Percentiles rank a stretch among this genome's conserved stretches.
Conservation (phyloP, 2,888 invertebrate genomes). For the Zygaena filipendulae region DNA sequence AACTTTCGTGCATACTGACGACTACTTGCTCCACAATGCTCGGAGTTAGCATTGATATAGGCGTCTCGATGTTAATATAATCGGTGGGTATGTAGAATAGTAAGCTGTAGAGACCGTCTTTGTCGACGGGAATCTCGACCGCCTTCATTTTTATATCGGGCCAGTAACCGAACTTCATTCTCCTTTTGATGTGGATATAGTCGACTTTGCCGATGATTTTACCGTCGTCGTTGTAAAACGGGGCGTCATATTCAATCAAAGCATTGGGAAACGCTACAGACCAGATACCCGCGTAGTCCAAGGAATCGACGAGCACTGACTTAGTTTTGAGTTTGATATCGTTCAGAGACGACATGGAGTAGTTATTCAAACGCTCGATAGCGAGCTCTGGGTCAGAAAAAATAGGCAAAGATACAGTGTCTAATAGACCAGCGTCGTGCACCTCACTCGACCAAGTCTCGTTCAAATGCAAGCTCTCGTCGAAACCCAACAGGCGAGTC, state of each 20-base stretch:
- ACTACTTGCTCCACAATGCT: too few species aligned
- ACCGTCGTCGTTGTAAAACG: background rate
- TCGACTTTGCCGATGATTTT: background rate
- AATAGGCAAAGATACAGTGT: too few species aligned
- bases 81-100: too few species aligned
- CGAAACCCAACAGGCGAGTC: background rate
- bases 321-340: too few species aligned
- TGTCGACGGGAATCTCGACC: background rate
- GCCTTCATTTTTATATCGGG: too few species aligned
- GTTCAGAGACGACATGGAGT: too few species aligned
- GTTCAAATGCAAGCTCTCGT: background rate
- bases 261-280: background rate
- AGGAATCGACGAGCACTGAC: background rate
- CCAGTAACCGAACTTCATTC: background rate
- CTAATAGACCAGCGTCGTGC: background rate
- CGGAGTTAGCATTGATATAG: too few species aligned
- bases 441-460: background rate
- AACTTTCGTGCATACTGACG: too few species aligned
- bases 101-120: too few species aligned
- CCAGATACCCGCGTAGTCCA: background rate
- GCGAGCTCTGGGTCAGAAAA: too few species aligned
- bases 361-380: too few species aligned
- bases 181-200: background rate
- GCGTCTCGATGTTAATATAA: too few species aligned
- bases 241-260: background rate